Conservation (phyloP, 1,140 invertebrate genomes). For the Drosophila rufa region DNA sequence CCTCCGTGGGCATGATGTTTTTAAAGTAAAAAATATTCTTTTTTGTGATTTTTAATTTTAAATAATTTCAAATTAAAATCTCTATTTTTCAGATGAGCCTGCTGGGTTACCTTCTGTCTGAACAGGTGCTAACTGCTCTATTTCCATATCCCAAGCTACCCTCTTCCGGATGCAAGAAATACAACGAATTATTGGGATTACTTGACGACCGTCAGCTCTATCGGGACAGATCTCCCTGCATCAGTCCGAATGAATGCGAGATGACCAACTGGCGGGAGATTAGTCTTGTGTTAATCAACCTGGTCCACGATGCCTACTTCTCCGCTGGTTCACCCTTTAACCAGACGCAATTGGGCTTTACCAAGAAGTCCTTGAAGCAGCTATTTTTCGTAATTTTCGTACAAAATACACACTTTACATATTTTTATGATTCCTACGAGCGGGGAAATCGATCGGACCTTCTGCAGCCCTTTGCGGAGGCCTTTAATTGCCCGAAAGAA, state of each 20-base stretch:
- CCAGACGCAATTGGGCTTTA: neutral
- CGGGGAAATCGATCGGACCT: neutral
- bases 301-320: slow-evolving; percentile 6
- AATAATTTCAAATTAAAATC: neutral
- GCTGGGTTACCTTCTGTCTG: neutral
- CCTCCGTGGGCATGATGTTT: neutral
- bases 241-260: slow-evolving; percentile 3
- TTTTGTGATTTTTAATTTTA: neutral
- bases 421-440: neutral
- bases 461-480: neutral
- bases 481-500: neutral
- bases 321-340: neutral
- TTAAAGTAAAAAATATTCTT: neutral
- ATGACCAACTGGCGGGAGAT: slow-evolving; percentile 10
- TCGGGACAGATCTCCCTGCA: neutral
- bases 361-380: neutral
- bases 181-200: neutral
- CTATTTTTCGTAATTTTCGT: neutral
- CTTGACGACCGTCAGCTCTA: neutral
- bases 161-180: neutral
- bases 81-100: neutral
- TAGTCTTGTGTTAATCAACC: neutral
- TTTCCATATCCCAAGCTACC: slow-evolving; percentile 14
- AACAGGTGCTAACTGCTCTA: neutral
- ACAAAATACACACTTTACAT: neutral